These are phyloP conservation scores for Zaprionus kolodkinae DNA, from an alignment of 1,140 invertebrate species.

Conservation along the genomic window DNA sequence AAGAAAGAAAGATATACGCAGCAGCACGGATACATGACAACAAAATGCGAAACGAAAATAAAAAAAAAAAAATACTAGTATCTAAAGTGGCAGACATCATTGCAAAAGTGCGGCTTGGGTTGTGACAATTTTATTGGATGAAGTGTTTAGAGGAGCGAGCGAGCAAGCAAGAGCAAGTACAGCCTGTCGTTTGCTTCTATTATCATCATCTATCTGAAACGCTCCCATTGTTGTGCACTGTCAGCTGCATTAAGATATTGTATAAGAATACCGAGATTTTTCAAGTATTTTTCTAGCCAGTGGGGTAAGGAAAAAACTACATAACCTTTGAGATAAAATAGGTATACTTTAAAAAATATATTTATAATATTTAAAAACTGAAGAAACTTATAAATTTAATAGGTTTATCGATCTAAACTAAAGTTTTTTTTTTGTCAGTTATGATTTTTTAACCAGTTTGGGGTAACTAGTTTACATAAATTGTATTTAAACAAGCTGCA, in stretches of 20 bases:
- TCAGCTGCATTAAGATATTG: conserved; percentile 41
- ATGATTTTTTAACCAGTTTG: too few relatives aligned
- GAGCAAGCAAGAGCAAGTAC: neutral
- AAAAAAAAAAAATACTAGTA: conserved; percentile 14
- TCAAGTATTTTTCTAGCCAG: conserved; percentile 15
- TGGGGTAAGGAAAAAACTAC: neutral
- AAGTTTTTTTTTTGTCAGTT: neutral
- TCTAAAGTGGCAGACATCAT: conserved; percentile 15
- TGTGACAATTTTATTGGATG: conserved; percentile 55
- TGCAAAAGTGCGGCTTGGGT: neutral
- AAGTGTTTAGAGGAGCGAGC: conserved; percentile 26
- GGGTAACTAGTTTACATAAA: neutral
- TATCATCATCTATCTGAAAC: conserved; percentile 30
- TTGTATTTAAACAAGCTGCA: neutral
- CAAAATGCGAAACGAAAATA: conserved; percentile 1
- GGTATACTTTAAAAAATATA: too few relatives aligned
- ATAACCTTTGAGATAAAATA: too few relatives aligned
- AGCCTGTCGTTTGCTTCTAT: conserved; percentile 14
- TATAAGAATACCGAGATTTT: conserved; percentile 42
- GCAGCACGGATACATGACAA: conserved; percentile 25
- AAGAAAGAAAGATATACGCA: conserved; percentile 9
- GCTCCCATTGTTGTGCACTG: conserved; percentile 31
- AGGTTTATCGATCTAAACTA: neutral
- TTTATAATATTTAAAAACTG: too few relatives aligned
- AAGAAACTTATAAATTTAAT: accelerated